Evolutionary conservation across 2,113 vertebrate species (phyloP), one percentile per base, ranked within the genome.

Genomic region (Hippocampus guttulatus): DNA sequence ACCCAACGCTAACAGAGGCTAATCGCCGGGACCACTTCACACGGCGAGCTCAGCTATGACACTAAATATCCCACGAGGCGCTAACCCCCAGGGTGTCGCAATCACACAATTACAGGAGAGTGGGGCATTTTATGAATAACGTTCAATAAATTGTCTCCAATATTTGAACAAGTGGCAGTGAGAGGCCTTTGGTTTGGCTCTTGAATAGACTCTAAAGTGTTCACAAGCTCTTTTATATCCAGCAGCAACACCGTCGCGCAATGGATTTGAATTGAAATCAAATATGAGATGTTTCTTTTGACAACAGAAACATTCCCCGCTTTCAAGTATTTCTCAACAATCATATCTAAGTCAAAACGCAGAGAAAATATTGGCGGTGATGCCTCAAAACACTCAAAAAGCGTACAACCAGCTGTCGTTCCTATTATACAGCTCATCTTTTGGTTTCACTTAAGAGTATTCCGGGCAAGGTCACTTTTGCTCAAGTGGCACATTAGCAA

Each of bases 1-100:
- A 86, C 76, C 84, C 81, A 77, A 77, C 73, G 78, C 83, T 88
- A 88, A 89, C 87, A 81, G 85, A 84, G 85, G 85, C 84, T 88
- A 88, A 91, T 88, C 85, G 85, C 76, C 73, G 30, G 81, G 76
- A 80, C 79, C 84, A 84, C 83, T 78, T 82, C 87, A 87, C 69
- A 74, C 81, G 71, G 77, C 61, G 79, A 85, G 78, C 77, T 85
- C 73, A 75, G 77, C 81, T 72, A 83, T 75, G 83, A 87, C 82
- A 84, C 80, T 86, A 88, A 85, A 88, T 80, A 87, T 79, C 76
- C 82, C 83, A 74, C 54, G 64, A 84, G 81, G 67, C 69, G 69
- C 38, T 58, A 75, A 77, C 79, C 82, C 33, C 43, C 71, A 71
- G 71, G 74, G 80, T 71, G 8, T 73, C 10, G 76, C 86, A 83